Conservation (phyloP, 2,888 invertebrate species). For the Dorcus hopei region DNA sequence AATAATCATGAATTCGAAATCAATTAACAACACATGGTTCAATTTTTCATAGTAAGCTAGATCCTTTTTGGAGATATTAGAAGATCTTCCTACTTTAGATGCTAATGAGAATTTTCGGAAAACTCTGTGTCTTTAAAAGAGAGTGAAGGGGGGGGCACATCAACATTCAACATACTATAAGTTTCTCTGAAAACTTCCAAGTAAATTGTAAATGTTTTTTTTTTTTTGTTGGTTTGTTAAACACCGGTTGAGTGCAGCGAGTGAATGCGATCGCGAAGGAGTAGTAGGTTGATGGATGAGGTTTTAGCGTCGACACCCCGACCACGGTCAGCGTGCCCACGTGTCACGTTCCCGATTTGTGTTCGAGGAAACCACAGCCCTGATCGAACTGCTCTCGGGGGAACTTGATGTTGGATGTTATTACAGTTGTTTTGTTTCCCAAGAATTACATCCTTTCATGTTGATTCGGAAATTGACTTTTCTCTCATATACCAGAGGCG, state of each 20-base stretch:
- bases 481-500: background rate
- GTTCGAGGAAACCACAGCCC: conserved; percentile 35
- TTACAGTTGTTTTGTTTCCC: conserved; percentile 48
- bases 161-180: no score
- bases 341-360: conserved; percentile 48
- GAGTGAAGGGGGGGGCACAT: no score
- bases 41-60: no score
- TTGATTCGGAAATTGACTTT: conserved; percentile 22
- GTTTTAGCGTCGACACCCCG: conserved; percentile 38
- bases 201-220: background rate
- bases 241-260: background rate
- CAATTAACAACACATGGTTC: no score
- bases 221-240: background rate
- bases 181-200: background rate
- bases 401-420: conserved; percentile 45
- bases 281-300: conserved; percentile 41
- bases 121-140: no score
- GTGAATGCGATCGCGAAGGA: background rate
- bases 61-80: no score
- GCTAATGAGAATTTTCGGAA: no score
- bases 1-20: no score
- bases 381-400: conserved; percentile 43
- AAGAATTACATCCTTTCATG: conserved; percentile 35
- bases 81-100: no score
- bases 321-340: conserved; percentile 42